Evolutionary conservation across 2,888 invertebrate species (phyloP), one percentile per base, ranked within the genome.

Genomic region (Cantharis rustica): DNA sequence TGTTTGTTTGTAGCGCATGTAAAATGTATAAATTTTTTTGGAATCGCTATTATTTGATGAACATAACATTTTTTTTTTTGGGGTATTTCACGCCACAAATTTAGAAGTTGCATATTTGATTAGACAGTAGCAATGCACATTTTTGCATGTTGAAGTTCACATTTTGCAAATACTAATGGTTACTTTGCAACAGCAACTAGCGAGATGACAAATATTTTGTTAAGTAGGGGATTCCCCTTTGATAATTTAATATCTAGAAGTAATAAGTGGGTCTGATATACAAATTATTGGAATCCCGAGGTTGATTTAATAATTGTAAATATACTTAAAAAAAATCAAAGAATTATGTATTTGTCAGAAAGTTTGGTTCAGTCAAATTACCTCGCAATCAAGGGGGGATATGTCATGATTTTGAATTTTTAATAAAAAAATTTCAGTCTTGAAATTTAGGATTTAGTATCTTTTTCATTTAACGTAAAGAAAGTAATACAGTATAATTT

Each of bases 51-150:
- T 72, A 68, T 62, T 75, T 17, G 68, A 68, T 63, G 69, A 72
- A 69, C 23, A 72, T 75, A 72, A 68, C 61, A 71, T 62, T 63
- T 64, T 66, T 20, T 23, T 62, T 63, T 64, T 66, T 20, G 7
- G 27, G 26, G 75, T 72, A 78, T 77, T 69, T 73, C 73, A 47
- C 47, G 47, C 47, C 47, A 47, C 47, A n/a, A 31, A 23, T 66
- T 66, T 66, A 66, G 23, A 66, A 20, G 73, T 23, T 66, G 64
- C 64, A 66, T 27, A 27, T 66, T 66, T 66, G 15, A 16, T 16
- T 66, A n/a, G 16, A 47, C 3, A 79, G 78, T 76, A 75, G 75
- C 76, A 76, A 73, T 76, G 73, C 79, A 76, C 75, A 72, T 61
- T 71, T 74, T 69, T 79, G 78, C 79, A 72, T 79, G 70, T 69